phyloP scores from a whole-genome alignment of 2,113 vertebrate species.

The Callocephalon fimbriatum region DNA sequence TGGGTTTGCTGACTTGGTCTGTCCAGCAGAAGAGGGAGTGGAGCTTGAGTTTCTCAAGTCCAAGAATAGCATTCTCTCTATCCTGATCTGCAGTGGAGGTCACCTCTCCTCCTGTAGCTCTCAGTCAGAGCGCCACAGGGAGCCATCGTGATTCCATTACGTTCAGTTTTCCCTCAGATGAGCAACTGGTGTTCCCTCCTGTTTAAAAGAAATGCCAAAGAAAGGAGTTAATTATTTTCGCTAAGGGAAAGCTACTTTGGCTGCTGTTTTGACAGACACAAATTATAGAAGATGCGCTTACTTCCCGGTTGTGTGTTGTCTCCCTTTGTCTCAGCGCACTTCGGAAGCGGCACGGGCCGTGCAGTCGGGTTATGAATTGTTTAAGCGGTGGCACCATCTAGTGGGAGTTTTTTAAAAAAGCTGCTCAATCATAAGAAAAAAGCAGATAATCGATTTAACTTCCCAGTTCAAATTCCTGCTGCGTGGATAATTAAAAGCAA shows the following conservation, averaged over 20 bases:
- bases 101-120: not conserved
- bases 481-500: not conserved
- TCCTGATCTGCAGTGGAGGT: rapidly evolving
- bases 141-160: not conserved
- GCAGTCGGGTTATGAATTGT: not conserved
- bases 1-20: not conserved
- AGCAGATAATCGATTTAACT: not conserved
- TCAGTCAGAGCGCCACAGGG: not conserved
- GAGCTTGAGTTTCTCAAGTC: not conserved
- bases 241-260: not conserved
- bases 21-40: not conserved
- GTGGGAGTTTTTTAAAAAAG: not conserved
- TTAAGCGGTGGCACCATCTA: constrained; percentile 43
- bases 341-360: rapidly evolving
- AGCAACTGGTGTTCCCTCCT: not conserved
- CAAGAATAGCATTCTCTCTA: not conserved
- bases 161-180: not conserved
- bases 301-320: not conserved
- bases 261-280: not conserved
- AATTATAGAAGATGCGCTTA: not conserved
- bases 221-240: not conserved
- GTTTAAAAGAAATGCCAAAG: not conserved
- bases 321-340: rapidly evolving
- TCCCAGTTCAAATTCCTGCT: not conserved
- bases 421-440: not conserved